These are phyloP conservation scores for Brevimyrus niger DNA, from an alignment of 2,113 vertebrate species.

Conservation along the genomic window DNA sequence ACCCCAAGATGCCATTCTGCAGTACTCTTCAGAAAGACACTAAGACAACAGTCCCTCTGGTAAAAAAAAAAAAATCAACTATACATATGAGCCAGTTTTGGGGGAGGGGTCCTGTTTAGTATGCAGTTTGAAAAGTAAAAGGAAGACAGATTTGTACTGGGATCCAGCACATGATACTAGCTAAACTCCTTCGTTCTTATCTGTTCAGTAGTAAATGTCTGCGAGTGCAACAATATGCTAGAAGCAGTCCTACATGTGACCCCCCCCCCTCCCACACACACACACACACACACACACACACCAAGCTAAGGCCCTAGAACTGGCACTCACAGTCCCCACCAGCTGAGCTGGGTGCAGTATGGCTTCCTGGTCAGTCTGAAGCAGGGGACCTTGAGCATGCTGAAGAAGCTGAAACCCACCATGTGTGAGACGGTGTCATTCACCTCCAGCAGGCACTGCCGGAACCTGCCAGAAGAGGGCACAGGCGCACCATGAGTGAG, in stretches of 20 bases:
- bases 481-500: not conserved
- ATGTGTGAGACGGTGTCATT: conserved; percentile 63
- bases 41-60: not conserved
- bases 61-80: not conserved
- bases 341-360: conserved; percentile 60
- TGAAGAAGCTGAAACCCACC: conserved; percentile 75
- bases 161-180: not conserved
- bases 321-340: conserved; percentile 60
- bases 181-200: not conserved
- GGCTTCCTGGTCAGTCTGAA: conserved; percentile 66
- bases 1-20: not conserved
- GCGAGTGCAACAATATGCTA: not conserved
- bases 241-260: not conserved
- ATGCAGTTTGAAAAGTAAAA: not conserved
- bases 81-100: not conserved
- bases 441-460: conserved; percentile 58
- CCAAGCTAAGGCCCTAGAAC: not conserved
- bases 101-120: not conserved
- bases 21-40: not conserved
- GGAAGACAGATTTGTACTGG: not conserved
- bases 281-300: not conserved
- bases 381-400: conserved; percentile 73
- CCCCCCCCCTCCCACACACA: not conserved
- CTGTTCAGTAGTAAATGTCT: not conserved
- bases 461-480: conserved; percentile 59